Base-by-base conservation (phyloP, 2,888 invertebrate species). In the Drosophila nr. perissopoda region DNA sequence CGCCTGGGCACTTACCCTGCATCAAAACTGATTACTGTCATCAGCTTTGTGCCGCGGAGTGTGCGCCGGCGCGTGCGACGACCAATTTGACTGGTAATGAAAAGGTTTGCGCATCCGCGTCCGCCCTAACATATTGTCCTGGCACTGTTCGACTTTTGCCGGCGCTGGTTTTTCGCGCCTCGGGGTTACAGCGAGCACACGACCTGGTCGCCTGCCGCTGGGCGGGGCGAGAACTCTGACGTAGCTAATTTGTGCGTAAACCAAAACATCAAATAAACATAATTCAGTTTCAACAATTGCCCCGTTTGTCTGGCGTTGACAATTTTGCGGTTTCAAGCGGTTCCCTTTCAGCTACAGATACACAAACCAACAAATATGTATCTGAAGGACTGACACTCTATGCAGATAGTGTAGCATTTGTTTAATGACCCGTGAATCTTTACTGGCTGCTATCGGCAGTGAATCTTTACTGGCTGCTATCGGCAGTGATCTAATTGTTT, bases 21-120 rank as follows among this genome's bases (percentile, higher is more conserved):
- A 87, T 91, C 92, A 87, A 89, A 91, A 80, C 84, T 92, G 92
- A 92, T 92, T 91, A 92, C 92, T 92, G 92, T 92, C 92, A 92
- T 92, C 91, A 82, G 64, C 31, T 69, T 40, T 67, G 65, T 69
- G 77, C 76, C 40, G 54, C 48, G 79, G 83, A 78, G 85, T 83
- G 85, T 77, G 82, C 79, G 79, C 80, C 82, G 80, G 80, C 86
- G 80, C 81, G 80, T 82, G 87, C 72, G 52, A 71, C 64, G 58
- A 73, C 76, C 82, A 83, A 86, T 83, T 87, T 85, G 79, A 80
- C 81, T 82, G 87, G 82, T 90, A 91, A 91, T 92, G 83, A 86
- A 90, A 91, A 92, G 91, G 91, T 91, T 92, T 91, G 88, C 84
- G 82, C 90, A 91, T 91, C 83, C 83, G 78, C 69, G 76, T 86